These are phyloP conservation scores for Seira sanloemensis DNA, from an alignment of 2,888 invertebrate genomes.

Conservation along the genomic window DNA sequence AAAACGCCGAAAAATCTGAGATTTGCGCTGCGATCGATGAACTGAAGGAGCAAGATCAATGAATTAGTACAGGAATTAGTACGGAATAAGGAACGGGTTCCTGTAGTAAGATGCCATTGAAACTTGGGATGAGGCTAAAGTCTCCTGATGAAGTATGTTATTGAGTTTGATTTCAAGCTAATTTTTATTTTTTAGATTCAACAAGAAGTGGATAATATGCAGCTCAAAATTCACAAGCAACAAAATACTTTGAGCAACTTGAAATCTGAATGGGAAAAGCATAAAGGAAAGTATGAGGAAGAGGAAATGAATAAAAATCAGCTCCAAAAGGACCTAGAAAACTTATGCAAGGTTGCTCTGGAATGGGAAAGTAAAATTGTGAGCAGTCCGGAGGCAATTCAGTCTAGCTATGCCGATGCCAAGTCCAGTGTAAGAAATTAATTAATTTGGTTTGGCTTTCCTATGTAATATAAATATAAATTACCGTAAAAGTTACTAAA, in stretches of 20 bases:
- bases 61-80: constrained; percentile 23
- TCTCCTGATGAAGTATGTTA: not conserved
- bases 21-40: constrained; percentile 27
- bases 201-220: constrained; percentile 18
- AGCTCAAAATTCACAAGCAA: constrained; percentile 31
- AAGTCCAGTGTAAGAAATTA: constrained; percentile 7
- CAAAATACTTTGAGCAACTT: not conserved
- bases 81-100: constrained; percentile 20
- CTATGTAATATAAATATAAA: not conserved
- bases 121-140: not conserved
- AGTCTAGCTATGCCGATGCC: not conserved
- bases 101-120: constrained; percentile 15
- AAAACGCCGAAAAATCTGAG: constrained; percentile 25
- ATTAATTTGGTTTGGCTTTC: not conserved
- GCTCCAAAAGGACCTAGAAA: not conserved
- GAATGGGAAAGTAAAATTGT: constrained; percentile 21
- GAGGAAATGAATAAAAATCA: not conserved
- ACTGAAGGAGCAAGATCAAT: not conserved
- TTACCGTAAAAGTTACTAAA: not conserved
- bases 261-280: constrained; percentile 1
- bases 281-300: not conserved
- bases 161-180: not conserved
- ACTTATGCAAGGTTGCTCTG: not conserved
- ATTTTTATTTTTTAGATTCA: constrained; percentile 24
- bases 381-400: constrained; percentile 9